phyloP scores from a whole-genome alignment of 2,797 vertebrate species.

The Botia almorhae region DNA sequence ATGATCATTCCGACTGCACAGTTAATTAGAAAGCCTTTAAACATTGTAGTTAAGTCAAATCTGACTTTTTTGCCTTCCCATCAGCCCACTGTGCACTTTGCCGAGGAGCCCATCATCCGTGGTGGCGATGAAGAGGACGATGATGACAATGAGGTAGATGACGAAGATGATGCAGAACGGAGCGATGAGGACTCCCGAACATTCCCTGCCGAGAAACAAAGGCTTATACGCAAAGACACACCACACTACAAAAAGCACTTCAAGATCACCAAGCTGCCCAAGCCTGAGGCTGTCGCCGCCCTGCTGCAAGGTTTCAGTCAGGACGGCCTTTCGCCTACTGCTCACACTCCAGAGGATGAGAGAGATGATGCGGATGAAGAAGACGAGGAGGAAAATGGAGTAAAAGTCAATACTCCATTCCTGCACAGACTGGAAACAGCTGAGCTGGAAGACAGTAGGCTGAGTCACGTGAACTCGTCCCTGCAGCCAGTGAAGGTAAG shows the following conservation, averaged over 20 bases:
- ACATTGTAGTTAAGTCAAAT: too few relatives aligned
- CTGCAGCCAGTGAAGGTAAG: conserved; percentile 90
- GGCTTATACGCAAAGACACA: conserved; percentile 96
- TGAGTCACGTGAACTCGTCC: conserved; percentile 71
- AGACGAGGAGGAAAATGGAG: conserved; percentile 59
- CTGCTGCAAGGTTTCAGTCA: conserved; percentile 86
- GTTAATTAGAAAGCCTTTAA: neutral
- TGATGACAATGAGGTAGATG: conserved; percentile 62
- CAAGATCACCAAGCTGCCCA: conserved; percentile 94
- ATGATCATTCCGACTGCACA: neutral
- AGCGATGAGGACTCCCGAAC: conserved; percentile 73
- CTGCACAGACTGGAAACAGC: conserved; percentile 65
- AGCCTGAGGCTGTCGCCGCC: conserved; percentile 90
- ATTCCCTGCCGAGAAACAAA: conserved; percentile 83
- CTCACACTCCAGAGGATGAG: conserved; percentile 57
- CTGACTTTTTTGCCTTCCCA: neutral
- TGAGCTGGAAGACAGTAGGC: conserved; percentile 75
- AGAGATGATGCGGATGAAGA: conserved; percentile 61
- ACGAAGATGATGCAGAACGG: conserved; percentile 67
- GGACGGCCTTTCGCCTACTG: conserved; percentile 63
- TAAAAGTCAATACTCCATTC: conserved; percentile 62
- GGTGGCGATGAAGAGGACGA: conserved; percentile 77
- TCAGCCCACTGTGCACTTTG: conserved; percentile 94
- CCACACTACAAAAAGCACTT: conserved; percentile 99
- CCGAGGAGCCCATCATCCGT: conserved; percentile 90